Base-by-base conservation (phyloP, 2,113 vertebrate genomes). In the Hemiprocne comata region DNA sequence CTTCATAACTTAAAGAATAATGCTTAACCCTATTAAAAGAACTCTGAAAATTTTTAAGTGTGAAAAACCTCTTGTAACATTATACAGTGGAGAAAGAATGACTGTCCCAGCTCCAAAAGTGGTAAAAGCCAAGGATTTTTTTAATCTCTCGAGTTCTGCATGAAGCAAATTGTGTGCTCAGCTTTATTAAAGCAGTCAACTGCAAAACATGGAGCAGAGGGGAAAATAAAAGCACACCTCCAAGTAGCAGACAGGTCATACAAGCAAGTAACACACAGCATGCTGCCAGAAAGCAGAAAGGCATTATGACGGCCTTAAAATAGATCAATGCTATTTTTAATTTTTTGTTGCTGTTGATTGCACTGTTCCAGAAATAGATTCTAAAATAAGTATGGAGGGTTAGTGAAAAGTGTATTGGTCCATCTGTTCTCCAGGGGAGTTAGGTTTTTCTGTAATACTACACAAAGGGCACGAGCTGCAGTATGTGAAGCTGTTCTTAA, bases 361-460 rank as follows among this genome's bases (percentile, higher is more conserved):
- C 79, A 77, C 44, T 14, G 60, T 44, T 83, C 79, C 85, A 96
- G 57, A 90, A 96, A 94, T 57, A 90, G 90, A 86, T 74, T 86
- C 72, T 90, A 92, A 95, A 90, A 9, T 48, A 88, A 95, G 72
- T 73, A 34, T 11, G 20, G 82, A 66, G 67, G 66, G 60, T 93
- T 84, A 57, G 51, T 73, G 71, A 70, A 86, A 57, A 85, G 58
- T 86, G 85, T 90, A 69, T 34, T 62, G 48, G 55, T 70, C 94
- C 95, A 94, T 90, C 93, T 95, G 92, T 80, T 96, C 92, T 77
- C 61, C 90, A 88, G 72, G 64, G 78, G 61, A 73, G 76, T 3
- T 48, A 4, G 12, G 25, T 64, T 91, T 80, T 70, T 71, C 87
- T 50, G 9, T 20, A 74, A 48, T 33, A 60, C 21, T 55, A 66